Base-by-base conservation (phyloP, 1,140 invertebrate genomes). In the Protaetia brevitarsis region DNA sequence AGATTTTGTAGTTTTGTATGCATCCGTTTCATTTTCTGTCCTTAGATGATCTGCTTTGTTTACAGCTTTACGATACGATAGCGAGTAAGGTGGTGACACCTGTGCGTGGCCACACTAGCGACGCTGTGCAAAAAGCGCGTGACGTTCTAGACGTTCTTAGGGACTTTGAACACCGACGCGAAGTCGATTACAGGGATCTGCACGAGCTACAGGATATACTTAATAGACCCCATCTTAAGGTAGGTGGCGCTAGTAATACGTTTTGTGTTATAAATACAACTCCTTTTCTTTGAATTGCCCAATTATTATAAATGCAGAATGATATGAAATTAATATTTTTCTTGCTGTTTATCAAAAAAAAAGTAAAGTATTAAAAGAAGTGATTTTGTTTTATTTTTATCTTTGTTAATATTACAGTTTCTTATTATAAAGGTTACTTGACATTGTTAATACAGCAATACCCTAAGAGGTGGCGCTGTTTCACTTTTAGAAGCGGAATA, bases 11-110 rank as follows among this genome's bases (percentile, higher is more conserved):
- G n/a, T n/a, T n/a, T n/a, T n/a, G n/a, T n/a, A n/a, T n/a, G n/a
- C n/a, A n/a, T 37, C 16, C 16, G 34, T 56, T 23, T 19, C 19
- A 56, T 8, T 56, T 56, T 34, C 7, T 27, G 19, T 21, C 11
- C 16, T 56, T 19, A 19, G 10, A 7, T 10, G 11, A 27, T 27
- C 6, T 58, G n/a, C 29, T 27, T 8, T 7, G n/a, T 34, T 58
- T 58, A 2, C 79, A 94, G 92, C 84, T 95, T 68, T 95, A 93
- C 79, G 93, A 95, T 80, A 86, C 88, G 69, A 93, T 95, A 69
- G 87, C 90, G 61, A 90, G 88, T 72, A 86, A 88, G 67, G 85
- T 91, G 60, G 86, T 91, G 68, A 88, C 89, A 71, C 88, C 88
- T 63, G 84, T 84, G 13, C 84, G 89, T 63, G 85, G 90, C 66